phyloP scores from a whole-genome alignment of 1,140 invertebrate species.

The Macrotrachela quadricornifera region DNA sequence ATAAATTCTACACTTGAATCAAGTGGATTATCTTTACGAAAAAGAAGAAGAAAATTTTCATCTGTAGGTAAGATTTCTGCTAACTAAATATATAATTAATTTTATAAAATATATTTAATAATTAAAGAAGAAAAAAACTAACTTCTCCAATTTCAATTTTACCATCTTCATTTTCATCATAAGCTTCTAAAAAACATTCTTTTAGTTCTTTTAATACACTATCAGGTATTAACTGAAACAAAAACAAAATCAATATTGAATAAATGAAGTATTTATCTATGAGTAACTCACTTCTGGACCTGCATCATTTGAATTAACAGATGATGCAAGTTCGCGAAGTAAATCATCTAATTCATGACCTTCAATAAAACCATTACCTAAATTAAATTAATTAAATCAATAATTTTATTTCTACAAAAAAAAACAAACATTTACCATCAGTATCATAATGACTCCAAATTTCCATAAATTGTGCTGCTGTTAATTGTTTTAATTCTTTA shows the following conservation, averaged over 20 bases:
- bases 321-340: slow-evolving; percentile 24
- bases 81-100: not conserved
- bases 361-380: slow-evolving; percentile 28
- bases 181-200: slow-evolving; percentile 17
- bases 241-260: not conserved
- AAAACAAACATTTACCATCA: not conserved
- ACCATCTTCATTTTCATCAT: slow-evolving; percentile 23
- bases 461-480: slow-evolving; percentile 8
- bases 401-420: too few relatives aligned
- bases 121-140: not conserved
- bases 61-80: not conserved
- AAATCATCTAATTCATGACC: slow-evolving; percentile 26
- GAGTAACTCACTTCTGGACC: slow-evolving; percentile 5
- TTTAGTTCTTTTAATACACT: slow-evolving; percentile 18
- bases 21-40: not conserved
- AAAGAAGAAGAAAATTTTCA: not conserved
- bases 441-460: slow-evolving; percentile 10
- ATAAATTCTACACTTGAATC: too few relatives aligned
- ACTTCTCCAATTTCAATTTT: slow-evolving; percentile 26
- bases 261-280: not conserved
- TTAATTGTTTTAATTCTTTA: slow-evolving; percentile 3
- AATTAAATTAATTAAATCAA: not conserved
- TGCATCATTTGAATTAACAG: slow-evolving; percentile 24
- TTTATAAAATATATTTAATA: not conserved
- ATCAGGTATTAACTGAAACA: slow-evolving; percentile 18